phyloP scores from a whole-genome alignment of 2,797 vertebrate species.

The Pyrrhura leucotis region DNA sequence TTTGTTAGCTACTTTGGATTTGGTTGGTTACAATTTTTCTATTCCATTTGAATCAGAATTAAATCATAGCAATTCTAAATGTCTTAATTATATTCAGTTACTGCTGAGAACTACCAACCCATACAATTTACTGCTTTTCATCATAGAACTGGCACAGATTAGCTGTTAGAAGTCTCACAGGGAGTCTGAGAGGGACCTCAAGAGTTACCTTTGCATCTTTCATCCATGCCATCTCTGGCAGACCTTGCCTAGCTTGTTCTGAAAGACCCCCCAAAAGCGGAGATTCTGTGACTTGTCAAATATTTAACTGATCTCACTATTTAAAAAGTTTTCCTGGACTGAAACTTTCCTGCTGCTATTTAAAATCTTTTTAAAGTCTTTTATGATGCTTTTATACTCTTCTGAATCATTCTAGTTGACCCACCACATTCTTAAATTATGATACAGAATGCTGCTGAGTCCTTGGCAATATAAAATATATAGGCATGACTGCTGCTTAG shows the following conservation, averaged over 20 bases:
- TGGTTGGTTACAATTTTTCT: not conserved
- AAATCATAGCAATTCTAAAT: not conserved
- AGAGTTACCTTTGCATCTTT: not conserved
- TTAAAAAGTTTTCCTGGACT: not conserved
- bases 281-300: not conserved
- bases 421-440: not conserved
- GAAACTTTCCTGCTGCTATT: not conserved
- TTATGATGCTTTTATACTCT: not conserved
- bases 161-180: not conserved
- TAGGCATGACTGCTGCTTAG: not conserved
- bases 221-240: not conserved
- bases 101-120: not conserved
- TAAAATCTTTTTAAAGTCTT: not conserved
- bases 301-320: not conserved
- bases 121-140: not conserved
- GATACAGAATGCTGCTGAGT: not conserved
- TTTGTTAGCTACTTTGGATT: not conserved
- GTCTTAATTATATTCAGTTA: not conserved
- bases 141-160: not conserved
- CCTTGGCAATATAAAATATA: not conserved
- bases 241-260: not conserved
- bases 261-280: not conserved
- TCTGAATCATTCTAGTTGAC: not conserved
- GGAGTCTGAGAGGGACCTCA: not conserved
- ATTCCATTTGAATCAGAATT: not conserved